Base-by-base conservation (phyloP, 2,888 invertebrate species). In the Lordiphosa fenestrarum region DNA sequence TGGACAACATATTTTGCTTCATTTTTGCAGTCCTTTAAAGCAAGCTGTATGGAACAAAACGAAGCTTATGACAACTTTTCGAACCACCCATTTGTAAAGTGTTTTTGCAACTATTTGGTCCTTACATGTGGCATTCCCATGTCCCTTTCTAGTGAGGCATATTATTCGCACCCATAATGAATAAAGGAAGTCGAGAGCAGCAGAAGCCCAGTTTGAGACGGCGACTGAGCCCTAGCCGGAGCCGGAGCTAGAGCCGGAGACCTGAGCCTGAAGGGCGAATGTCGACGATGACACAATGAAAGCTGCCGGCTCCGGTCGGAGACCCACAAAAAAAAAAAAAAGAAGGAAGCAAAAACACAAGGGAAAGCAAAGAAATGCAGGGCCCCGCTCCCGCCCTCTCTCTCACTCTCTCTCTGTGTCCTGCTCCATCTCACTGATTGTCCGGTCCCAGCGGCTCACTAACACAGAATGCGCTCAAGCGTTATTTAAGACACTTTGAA, bases 401-500 rank as follows among this genome's bases (percentile, higher is more conserved):
- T 30, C n/a, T 9, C 10, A 3, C n/a, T 9, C 33, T 30, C 30
- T 2, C 39, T 30, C 21, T 13, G 2, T 9, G 25, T 6, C 25
- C 25, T 25, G 25, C 25, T 25, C 25, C 25, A 6, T 15, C 36
- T 37, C 38, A 9, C 23, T 39, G 50, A 50, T 25, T 25, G 64
- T 58, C 42, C 62, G 41, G 51, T 65, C 66, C 56, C 56, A 54
- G 65, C 59, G 54, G 69, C 53, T 68, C 69, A 66, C 53, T 62
- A 71, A 54, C 57, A 65, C 58, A 59, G 56, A 71, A 71, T 68
- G 68, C 71, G 71, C 61, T 71, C 71, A 71, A 71, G 68, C 71
- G 65, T 71, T 71, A 71, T 71, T 71, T 68, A 67, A 71, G 71
- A 68, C 71, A 71, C 68, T 71, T 71, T 68, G 65, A 65, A 71